A percentile compares a stretch with the other conserved stretches of the same genome.
Evolutionary conservation across 2,797 vertebrate species (phyloP).

Genomic region (Manis pentadactyla): DNA sequence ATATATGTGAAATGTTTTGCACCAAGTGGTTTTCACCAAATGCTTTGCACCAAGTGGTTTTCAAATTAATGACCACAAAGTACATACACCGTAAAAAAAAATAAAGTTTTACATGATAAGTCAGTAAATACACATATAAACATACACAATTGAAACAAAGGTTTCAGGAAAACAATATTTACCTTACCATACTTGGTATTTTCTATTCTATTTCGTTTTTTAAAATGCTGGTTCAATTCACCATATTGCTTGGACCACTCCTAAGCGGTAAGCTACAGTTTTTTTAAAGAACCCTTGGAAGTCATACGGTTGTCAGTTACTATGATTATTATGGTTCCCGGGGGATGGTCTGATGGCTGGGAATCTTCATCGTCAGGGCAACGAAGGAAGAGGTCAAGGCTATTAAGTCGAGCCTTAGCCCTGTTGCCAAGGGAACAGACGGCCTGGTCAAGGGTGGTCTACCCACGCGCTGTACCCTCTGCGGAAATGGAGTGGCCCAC

Average conservation of each 20-base stretch:
- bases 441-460: background rate
- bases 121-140: background rate
- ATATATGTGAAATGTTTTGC: background rate
- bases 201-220: background rate
- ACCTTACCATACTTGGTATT: background rate
- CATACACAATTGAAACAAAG: background rate
- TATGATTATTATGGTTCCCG: background rate
- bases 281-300: background rate
- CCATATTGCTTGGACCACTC: background rate
- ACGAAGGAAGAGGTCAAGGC: conserved; percentile 1
- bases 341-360: background rate
- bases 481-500: background rate
- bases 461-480: rapidly evolving
- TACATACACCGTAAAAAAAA: background rate
- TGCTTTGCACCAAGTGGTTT: background rate
- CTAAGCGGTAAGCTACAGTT: background rate
- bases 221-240: background rate
- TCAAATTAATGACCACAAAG: background rate
- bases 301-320: background rate
- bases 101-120: background rate
- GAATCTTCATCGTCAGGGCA: background rate
- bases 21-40: conserved; percentile 17
- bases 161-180: conserved; percentile 8
- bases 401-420: background rate
- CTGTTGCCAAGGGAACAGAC: background rate